A percentile compares a stretch with the other conserved stretches of the same genome.
phyloP scores from a whole-genome alignment of 2,888 invertebrate genomes.

The Metalampra italica region DNA sequence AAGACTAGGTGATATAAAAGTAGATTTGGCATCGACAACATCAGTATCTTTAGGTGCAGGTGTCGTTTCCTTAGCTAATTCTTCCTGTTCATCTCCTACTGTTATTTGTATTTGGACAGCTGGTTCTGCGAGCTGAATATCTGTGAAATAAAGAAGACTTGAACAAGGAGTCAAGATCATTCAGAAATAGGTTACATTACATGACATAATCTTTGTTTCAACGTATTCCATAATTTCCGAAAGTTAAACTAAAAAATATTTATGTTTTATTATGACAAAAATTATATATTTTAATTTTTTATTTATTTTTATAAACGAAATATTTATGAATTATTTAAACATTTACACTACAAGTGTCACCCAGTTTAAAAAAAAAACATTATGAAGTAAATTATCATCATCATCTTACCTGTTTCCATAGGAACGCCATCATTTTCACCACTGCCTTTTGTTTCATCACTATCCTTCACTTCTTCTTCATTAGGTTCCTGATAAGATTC shows the following conservation, averaged over 20 bases:
- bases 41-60: constrained; percentile 6
- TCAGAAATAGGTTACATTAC: too few relatives aligned
- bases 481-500: constrained; percentile 50
- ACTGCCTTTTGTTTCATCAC: not conserved
- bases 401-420: constrained; percentile 29
- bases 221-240: too few relatives aligned
- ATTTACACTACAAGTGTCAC: too few relatives aligned
- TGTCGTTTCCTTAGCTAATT: constrained; percentile 6
- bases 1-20: not conserved
- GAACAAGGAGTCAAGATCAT: too few relatives aligned
- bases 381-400: constrained; percentile 10
- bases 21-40: constrained; percentile 7
- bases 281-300: too few relatives aligned
- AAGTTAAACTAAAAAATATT: too few relatives aligned
- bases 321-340: too few relatives aligned
- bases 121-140: not conserved
- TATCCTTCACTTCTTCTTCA: constrained; percentile 22
- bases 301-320: too few relatives aligned
- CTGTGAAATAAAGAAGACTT: not conserved
- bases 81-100: constrained; percentile 6
- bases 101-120: constrained; percentile 8
- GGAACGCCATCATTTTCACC: constrained; percentile 14
- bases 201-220: too few relatives aligned
- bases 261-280: too few relatives aligned
- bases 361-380: too few relatives aligned